Evolutionary conservation across 2,113 vertebrate species (phyloP), one percentile per base, ranked within the genome.

Genomic region (Sterrhoptilus dennistouni): DNA sequence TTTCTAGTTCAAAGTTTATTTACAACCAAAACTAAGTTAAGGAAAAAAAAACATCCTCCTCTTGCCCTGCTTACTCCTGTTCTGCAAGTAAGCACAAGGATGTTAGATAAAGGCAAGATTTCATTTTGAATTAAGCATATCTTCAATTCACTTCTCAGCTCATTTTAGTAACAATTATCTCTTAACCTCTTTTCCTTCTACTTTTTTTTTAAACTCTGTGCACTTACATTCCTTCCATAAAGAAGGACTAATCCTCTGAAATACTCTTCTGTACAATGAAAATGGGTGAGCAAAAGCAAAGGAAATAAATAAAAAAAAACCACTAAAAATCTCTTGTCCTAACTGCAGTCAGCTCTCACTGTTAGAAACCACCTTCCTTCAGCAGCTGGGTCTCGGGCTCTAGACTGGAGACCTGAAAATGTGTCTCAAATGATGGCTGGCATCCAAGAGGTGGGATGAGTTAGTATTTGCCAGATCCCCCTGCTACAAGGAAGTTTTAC

Each of bases 81-180:
- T 83, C 36, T 63, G 25, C 50, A 59, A 72, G 17, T 25, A 61
- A 65, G 23, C 12, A 52, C 1, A 4, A 66, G 19, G 27, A 38
- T 24, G 8, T 29, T 15, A 36, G 23, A 64, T 25, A 87, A 65
- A 66, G 31, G 15, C 63, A 80, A 72, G 36, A 61, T 2, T 44
- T 23, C 3, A 0, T 45, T 72, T 38, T 69, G 11, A 49, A 64
- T 50, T 13, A 69, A 50, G 6, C 0, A 0, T 23, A 29, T 40
- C 54, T 70, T 36, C 36, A 71, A 75, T 17, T 64, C 3, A 66
- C 12, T 60, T 92, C 40, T 66, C 33, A n/a, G 23, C 13, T 76
- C 14, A 31, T 40, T 85, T 54, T 83, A 72, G 2, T 11, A 71
- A 35, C 3, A 50, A 38, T 57, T 24, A 75, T 57, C 77, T 23